phyloP scores from a whole-genome alignment of 2,797 vertebrate genomes.

The Argentina silus region DNA sequence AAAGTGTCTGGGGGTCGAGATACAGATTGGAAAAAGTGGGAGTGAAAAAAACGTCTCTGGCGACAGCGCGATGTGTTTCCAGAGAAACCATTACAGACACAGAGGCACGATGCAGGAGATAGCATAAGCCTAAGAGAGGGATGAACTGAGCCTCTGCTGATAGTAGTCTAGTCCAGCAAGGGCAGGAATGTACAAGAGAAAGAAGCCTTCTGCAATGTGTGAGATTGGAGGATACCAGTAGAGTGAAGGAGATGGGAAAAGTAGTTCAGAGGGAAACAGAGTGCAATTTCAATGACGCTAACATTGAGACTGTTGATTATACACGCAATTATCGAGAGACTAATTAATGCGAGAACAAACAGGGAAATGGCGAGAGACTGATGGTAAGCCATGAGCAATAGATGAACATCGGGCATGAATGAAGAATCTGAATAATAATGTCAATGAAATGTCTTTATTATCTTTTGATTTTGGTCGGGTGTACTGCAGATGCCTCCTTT shows the following conservation, averaged over 20 bases:
- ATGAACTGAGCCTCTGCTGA: background rate
- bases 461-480: background rate
- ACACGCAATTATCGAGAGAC: slow-evolving; percentile 25
- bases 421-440: background rate
- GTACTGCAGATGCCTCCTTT: background rate
- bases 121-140: background rate
- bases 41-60: background rate
- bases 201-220: background rate
- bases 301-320: slow-evolving; percentile 26
- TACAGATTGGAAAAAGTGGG: background rate
- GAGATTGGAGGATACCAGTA: no score
- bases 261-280: background rate
- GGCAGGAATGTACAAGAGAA: background rate
- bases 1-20: slow-evolving; percentile 21
- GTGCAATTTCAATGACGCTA: background rate
- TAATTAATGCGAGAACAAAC: slow-evolving; percentile 24
- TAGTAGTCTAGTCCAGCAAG: background rate
- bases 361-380: background rate
- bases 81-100: background rate
- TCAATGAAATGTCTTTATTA: background rate
- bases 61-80: slow-evolving; percentile 7
- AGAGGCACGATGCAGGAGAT: background rate
- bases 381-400: slow-evolving; percentile 13
- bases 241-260: background rate
- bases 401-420: background rate